Base-by-base conservation (phyloP, 2,888 invertebrate species). In the Erebia epiphron region DNA sequence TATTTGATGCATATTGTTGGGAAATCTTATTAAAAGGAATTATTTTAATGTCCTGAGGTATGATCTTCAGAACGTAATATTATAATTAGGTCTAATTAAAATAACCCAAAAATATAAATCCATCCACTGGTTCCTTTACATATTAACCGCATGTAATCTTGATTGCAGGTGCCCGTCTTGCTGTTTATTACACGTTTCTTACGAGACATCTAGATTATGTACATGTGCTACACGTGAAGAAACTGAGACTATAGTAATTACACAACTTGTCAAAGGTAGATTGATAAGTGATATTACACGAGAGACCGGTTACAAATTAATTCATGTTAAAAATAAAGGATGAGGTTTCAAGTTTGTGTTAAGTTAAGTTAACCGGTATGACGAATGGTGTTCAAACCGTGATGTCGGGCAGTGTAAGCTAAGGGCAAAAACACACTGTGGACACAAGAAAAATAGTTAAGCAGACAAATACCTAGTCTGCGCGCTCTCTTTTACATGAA, bases 281-380 rank as follows among this genome's bases (percentile, higher is more conserved):
- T 88, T 85, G 88, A 89, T 88, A 83, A 84, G 84, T 83, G 87
- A 88, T 87, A 86, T 82, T 82, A 83, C 82, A 83, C 79, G 74
- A 77, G 75, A 76, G 67, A 78, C 75, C 76, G 73, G 73, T 80
- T 84, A 84, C 81, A 83, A 83, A 84, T 83, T 82, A 81, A 82
- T 80, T 80, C 79, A 78, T 61, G 57, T 61, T 81, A 79, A 82
- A 84, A 76, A 76, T 78, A 80, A 80, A 80, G 74, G 79, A 82
- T 78, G 77, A 78, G 68, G 72, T 70, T 72, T 72, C 58, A 63
- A 70, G 70, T 72, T 61, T 67, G 58, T 69, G 62, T 73, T 70
- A 61, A 72, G 62, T 73, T 70, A 61, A 72, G 43, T 67, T 61
- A 68, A 72, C 74, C 69, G 73, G 75, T 74, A 78, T 82, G 84